Percentiles rank a stretch among this genome's conserved stretches.
These are phyloP conservation scores for Dorcus parallelipipedus DNA, from an alignment of 2,888 invertebrate genomes.

Conservation along the genomic window DNA sequence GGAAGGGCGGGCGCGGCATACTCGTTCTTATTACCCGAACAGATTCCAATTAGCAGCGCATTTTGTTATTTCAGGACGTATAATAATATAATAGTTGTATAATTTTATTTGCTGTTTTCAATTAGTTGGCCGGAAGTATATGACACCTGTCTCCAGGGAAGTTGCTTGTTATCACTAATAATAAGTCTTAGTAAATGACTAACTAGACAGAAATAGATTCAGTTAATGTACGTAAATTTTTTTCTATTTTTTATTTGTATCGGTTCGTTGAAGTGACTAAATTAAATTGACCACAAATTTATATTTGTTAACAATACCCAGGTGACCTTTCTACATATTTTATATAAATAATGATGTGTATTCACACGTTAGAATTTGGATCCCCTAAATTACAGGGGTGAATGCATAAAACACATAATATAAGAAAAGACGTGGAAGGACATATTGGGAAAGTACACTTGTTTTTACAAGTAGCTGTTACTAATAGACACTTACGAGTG, in stretches of 20 bases:
- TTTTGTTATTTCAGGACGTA: conserved; percentile 39
- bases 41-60: conserved; percentile 43
- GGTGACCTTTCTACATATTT: too few species aligned
- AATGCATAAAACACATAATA: neutral
- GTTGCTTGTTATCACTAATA: conserved; percentile 28
- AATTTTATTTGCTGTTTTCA: conserved; percentile 42
- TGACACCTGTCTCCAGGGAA: conserved; percentile 42
- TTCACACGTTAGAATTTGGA: too few species aligned
- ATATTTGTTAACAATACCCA: too few species aligned
- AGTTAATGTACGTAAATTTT: too few species aligned
- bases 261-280: too few species aligned
- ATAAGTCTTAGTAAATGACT: conserved; percentile 8
- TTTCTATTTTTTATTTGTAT: too few species aligned
- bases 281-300: too few species aligned
- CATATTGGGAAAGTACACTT: conserved; percentile 36
- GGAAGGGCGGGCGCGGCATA: conserved; percentile 31
- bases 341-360: too few species aligned
- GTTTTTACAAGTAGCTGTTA: conserved; percentile 43
- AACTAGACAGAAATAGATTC: too few species aligned
- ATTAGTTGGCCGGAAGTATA: conserved; percentile 40
- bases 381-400: too few species aligned
- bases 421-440: neutral
- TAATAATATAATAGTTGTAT: conserved; percentile 43
- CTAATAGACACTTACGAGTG: conserved; percentile 46
- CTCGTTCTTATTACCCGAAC: conserved; percentile 38